Percentiles rank a stretch among this genome's conserved stretches.
Evolutionary conservation across 2,888 invertebrate genomes (phyloP).

Genomic region (Homarus gammarus): DNA sequence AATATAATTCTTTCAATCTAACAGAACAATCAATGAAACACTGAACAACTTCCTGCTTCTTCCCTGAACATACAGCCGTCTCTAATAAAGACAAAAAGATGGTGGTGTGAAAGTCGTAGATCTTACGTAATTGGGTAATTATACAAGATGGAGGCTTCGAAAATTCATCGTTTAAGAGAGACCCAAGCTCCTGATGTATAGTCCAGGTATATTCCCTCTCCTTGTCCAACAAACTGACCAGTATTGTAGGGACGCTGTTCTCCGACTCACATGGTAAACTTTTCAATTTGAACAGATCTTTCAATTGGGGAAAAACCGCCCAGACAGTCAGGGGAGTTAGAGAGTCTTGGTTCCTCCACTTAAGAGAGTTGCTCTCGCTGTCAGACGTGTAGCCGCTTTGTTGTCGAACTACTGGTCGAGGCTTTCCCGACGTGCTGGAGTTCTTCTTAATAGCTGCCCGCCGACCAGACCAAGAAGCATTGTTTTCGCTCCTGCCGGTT

Average conservation of each 20-base stretch:
- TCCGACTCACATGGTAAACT: background rate
- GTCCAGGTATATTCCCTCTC: conserved; percentile 25
- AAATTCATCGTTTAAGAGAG: conserved; percentile 21
- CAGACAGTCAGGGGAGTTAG: conserved; percentile 27
- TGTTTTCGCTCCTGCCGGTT: conserved; percentile 6
- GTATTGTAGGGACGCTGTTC: background rate
- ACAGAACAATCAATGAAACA: conserved; percentile 51
- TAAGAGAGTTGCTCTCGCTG: conserved; percentile 17
- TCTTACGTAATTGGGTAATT: conserved; percentile 8
- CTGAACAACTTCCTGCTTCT: conserved; percentile 31
- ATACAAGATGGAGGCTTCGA: conserved; percentile 23
- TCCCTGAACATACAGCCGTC: background rate
- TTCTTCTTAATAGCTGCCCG: conserved; percentile 39
- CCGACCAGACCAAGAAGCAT: conserved; percentile 7
- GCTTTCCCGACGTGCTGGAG: conserved; percentile 20
- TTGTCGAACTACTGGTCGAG: conserved; percentile 33
- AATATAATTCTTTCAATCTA: conserved; percentile 24
- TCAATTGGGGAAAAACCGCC: conserved; percentile 34
- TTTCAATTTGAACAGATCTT: conserved; percentile 17
- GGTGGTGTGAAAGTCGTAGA: conserved; percentile 35
- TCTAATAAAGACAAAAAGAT: conserved; percentile 27
- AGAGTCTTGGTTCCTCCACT: conserved; percentile 10
- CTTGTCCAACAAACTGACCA: background rate
- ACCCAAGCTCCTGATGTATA: conserved; percentile 21
- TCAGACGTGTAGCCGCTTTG: conserved; percentile 38